Evolutionary conservation across 2,888 invertebrate species (phyloP), one percentile per base, ranked within the genome.

Genomic region (Muscina levida): DNA sequence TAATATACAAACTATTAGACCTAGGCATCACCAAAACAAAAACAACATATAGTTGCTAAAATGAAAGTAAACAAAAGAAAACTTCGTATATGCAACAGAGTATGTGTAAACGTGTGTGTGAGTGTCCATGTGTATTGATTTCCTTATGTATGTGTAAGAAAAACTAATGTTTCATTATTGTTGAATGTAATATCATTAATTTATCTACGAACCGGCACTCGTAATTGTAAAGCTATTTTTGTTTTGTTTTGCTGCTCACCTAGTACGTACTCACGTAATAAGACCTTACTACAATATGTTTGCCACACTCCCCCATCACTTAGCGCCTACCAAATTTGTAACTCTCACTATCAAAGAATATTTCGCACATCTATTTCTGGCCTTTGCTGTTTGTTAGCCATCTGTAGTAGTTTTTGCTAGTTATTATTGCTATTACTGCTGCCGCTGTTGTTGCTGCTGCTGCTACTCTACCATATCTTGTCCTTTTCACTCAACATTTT

Each of bases 401-500:
- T 17, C 1, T 17, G 15, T 46, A 15, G 46, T 46, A 31, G 31
- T 31, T 5, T 5, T 5, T 19, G 10, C 1, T 24, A 53, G 39
- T 62, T 56, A 19, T 22, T 42, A 42, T 22, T 59, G 6, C 11
- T 72, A 11, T 48, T 59, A 26, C 13, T 67, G 39, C 22, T 56
- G 56, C 15, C 46, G 6, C 11, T 72, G 11, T 62, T 48, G 46
- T 22, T 57, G 37, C n/a, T n/a, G 17, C 39, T 51, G 51, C 39
- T 31, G 31, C 31, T 31, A 8, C 31, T 31, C 8, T 31, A 31
- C 31, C 3, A 19, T 39, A 24, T 24, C 53, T 22, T 59, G 62
- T 70, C 68, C 68, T 75, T 75, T 70, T 75, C 62, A 75, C 62
- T 70, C 62, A 70, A 75, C 8, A 22, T 53, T 53, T 74, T 51